Base-by-base conservation (phyloP, 2,797 vertebrate genomes). In the Pogoniulus pusillus region DNA sequence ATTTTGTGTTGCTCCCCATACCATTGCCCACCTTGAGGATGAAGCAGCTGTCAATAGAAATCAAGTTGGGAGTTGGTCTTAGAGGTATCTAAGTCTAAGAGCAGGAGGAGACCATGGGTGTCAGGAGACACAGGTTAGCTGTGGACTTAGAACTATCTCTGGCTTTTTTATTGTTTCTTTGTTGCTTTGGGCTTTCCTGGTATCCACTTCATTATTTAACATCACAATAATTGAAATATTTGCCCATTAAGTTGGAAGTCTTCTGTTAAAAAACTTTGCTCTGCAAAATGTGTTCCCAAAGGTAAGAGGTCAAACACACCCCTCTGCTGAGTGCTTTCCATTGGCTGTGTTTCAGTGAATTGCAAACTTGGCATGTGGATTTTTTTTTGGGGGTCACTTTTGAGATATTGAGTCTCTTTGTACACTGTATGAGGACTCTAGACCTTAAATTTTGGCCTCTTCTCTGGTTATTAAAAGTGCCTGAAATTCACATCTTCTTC, bases 261-360 rank as follows among this genome's bases (percentile, higher is more conserved):
- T 86, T 82, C 39, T 0, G 0, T 63, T 85, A 57, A 78, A 90
- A 75, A 63, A 29, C 41, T 70, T 89, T 35, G 74, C n/a, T 71
- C 62, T 43, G 66, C 12, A 30, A 79, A 81, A 60, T 32, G 22
- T 1, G 1, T 78, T 91, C 53, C 57, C 53, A 27, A 63, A 86
- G 73, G 63, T 66, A 72, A 41, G 65, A 81, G 83, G 86, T 91
- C 68, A 82, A 82, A 76, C 90, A 86, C 68, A 41, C 68, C 81
- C 71, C 87, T 51, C 62, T 64, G 45, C 58, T 84, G 43, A 49
- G 49, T 27, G 54, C 57, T 68, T 86, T 57, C 78, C 58, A 92
- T 74, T 96, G 85, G 69, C 68, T 54, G 27, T 5, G n/a, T 91
- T 95, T 91, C 78, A 83, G 10, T 59, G 35, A 70, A 41, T 18